Evolutionary conservation across 2,113 vertebrate species (phyloP).

Genomic region (Scolopax mira): DNA sequence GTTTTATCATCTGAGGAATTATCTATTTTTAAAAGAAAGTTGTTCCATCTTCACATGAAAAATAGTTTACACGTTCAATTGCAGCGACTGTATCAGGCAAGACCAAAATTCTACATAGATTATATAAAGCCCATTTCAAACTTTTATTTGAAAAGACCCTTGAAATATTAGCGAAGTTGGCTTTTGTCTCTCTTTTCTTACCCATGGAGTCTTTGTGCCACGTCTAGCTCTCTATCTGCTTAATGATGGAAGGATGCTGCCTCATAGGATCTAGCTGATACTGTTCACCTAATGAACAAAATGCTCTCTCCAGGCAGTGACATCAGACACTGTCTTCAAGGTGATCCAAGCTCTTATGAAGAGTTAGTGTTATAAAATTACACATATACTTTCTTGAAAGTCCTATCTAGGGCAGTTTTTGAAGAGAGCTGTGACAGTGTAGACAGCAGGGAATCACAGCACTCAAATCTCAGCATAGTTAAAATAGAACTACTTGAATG

Average conservation of each 20-base stretch:
- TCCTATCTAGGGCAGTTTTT: slow-evolving; percentile 50
- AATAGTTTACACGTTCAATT: not conserved
- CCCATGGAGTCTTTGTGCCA: not conserved
- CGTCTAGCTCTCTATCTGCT: not conserved
- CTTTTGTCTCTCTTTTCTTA: slow-evolving; percentile 24
- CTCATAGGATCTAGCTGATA: slow-evolving; percentile 5
- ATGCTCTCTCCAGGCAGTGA: slow-evolving; percentile 12
- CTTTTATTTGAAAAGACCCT: not conserved
- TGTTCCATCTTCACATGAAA: not conserved
- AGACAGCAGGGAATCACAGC: slow-evolving; percentile 29
- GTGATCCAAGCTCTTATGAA: slow-evolving; percentile 28
- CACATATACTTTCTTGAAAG: not conserved
- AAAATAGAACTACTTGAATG: slow-evolving; percentile 37
- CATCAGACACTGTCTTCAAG: slow-evolving; percentile 50
- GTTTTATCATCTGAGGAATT: not conserved
- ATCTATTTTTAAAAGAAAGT: not conserved
- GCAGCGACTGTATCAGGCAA: not conserved
- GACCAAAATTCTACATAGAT: not conserved
- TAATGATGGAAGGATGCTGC: slow-evolving; percentile 15
- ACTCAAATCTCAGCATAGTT: not conserved
- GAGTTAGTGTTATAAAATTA: slow-evolving; percentile 9
- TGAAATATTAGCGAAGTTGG: not conserved
- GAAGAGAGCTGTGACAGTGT: not conserved
- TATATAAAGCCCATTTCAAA: not conserved
- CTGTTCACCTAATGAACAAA: slow-evolving; percentile 35